Evolutionary conservation across 2,113 vertebrate genomes (phyloP).

Genomic region (Syrmaticus mikado): DNA sequence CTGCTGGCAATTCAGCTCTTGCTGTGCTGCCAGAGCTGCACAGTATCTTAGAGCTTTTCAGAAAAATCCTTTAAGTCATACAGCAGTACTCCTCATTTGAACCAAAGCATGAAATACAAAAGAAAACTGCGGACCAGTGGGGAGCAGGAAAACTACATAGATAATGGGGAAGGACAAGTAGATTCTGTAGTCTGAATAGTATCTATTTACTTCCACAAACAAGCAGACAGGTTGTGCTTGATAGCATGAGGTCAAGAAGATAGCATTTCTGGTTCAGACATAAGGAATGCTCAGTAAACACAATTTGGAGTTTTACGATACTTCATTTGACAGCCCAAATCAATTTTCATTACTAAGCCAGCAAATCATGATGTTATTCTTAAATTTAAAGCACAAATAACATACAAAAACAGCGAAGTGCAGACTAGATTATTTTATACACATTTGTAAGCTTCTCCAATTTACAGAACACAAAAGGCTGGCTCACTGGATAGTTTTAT

Average conservation of each 20-base stretch:
- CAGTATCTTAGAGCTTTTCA: background rate
- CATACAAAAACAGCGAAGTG: background rate
- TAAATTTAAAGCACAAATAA: background rate
- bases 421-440: background rate
- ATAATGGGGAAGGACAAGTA: background rate
- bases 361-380: background rate
- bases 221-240: background rate
- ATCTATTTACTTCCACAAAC: background rate
- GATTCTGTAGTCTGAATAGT: background rate
- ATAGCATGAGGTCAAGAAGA: background rate
- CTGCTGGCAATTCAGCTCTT: slow-evolving; percentile 13
- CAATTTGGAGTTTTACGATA: background rate
- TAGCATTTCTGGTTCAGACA: background rate
- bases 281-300: background rate
- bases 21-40: background rate
- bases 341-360: background rate
- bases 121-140: background rate
- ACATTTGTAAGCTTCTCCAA: background rate
- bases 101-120: background rate
- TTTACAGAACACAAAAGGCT: background rate
- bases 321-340: background rate
- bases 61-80: background rate
- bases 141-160: background rate
- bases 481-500: background rate
- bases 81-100: background rate